phyloP scores from a whole-genome alignment of 2,888 invertebrate species.

The Yponomeuta sedellus region DNA sequence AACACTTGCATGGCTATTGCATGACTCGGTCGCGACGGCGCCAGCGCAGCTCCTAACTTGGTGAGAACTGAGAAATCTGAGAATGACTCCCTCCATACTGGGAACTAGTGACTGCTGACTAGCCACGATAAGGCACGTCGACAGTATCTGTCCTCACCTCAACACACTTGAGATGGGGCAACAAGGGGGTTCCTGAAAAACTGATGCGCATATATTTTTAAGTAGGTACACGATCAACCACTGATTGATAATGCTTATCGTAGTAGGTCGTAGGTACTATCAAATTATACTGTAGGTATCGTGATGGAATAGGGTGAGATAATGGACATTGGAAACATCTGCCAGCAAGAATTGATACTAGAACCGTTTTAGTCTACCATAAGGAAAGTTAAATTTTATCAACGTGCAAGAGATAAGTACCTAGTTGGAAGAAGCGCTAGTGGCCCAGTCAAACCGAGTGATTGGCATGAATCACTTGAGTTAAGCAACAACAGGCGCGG shows the following conservation, averaged over 20 bases:
- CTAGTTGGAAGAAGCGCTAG: too few species aligned
- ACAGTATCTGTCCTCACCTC: background rate
- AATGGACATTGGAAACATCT: too few species aligned
- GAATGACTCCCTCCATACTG: background rate
- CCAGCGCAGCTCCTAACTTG: conserved; percentile 7
- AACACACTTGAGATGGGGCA: background rate
- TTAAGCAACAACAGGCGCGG: too few species aligned
- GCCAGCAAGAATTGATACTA: too few species aligned
- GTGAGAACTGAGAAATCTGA: background rate
- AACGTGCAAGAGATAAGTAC: too few species aligned
- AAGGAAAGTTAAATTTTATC: too few species aligned
- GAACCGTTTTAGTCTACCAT: too few species aligned
- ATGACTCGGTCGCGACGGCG: conserved; percentile 9
- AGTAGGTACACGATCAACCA: background rate
- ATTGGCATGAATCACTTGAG: too few species aligned
- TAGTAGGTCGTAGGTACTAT: background rate
- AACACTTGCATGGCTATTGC: conserved; percentile 20
- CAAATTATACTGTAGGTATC: too few species aligned
- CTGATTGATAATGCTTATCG: background rate
- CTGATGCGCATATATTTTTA: background rate
- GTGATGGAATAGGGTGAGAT: too few species aligned
- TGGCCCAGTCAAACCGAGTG: too few species aligned
- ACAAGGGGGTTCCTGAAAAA: background rate
- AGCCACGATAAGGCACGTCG: conserved; percentile 11
- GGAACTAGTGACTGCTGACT: background rate